phyloP scores from a whole-genome alignment of 2,797 vertebrate genomes.

The Coregonus ussuriensis region DNA sequence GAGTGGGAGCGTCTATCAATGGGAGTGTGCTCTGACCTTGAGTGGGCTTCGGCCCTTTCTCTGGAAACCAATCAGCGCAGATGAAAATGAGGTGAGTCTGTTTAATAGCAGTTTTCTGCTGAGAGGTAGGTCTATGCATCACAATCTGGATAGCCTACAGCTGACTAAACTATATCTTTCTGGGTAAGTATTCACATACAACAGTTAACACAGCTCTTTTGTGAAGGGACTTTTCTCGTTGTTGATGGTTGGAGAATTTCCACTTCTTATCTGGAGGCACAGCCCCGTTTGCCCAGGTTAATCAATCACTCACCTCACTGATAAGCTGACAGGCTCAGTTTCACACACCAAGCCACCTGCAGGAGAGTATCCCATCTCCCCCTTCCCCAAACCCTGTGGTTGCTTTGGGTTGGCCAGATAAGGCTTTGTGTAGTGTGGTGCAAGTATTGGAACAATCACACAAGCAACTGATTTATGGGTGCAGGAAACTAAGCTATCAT shows the following conservation, averaged over 20 bases:
- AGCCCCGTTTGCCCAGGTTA: conserved; percentile 12
- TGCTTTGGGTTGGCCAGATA: conserved; percentile 49
- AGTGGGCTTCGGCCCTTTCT: conserved; percentile 35
- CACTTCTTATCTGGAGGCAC: conserved; percentile 24
- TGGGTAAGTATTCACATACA: background rate
- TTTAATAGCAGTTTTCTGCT: conserved; percentile 10
- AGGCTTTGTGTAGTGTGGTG: conserved; percentile 32
- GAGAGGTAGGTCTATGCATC: background rate
- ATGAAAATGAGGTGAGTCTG: background rate
- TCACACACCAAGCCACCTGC: background rate
- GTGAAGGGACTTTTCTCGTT: background rate
- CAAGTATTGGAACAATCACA: conserved; percentile 44
- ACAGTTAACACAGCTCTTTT: background rate
- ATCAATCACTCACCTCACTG: conserved; percentile 37
- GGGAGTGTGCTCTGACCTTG: conserved; percentile 52
- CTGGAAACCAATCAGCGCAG: conserved; percentile 46
- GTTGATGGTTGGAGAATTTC: background rate
- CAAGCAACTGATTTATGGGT: conserved; percentile 50
- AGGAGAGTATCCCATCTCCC: conserved; percentile 1
- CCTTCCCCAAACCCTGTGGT: conserved; percentile 13
- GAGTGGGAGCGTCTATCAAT: conserved; percentile 34
- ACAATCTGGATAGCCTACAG: background rate
- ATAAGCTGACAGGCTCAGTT: conserved; percentile 29
- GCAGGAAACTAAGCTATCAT: conserved; percentile 41
- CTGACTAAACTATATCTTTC: background rate